Conservation (phyloP, 2,113 vertebrate genomes). For the Bungarus multicinctus region DNA sequence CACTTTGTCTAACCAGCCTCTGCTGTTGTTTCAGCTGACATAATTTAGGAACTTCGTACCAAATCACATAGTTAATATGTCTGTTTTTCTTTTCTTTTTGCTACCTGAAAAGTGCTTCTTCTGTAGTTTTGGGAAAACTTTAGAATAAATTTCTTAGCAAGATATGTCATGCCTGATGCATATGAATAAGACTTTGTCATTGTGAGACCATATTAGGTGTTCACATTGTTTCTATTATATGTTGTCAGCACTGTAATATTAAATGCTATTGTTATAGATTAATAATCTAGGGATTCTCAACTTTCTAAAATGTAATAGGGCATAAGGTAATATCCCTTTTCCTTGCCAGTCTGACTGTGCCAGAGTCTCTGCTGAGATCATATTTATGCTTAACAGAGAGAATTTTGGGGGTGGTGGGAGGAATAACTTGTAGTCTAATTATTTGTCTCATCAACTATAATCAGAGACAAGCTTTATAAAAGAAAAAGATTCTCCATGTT, state of each 20-base stretch:
- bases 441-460: neutral
- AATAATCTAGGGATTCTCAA: neutral
- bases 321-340: neutral
- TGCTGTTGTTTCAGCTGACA: neutral
- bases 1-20: neutral
- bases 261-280: neutral
- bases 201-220: neutral
- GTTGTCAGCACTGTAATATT: neutral
- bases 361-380: neutral
- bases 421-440: neutral
- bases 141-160: neutral
- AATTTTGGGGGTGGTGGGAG: neutral
- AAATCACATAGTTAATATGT: neutral
- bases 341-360: neutral
- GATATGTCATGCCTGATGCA: neutral
- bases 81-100: neutral
- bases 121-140: neutral
- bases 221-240: neutral
- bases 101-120: neutral
- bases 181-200: neutral
- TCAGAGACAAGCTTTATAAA: accelerated
- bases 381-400: neutral
- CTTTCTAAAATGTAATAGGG: neutral
- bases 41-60: neutral
- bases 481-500: accelerated